Conservation (phyloP, 2,113 vertebrate genomes). For the Corythaeola cristata region DNA sequence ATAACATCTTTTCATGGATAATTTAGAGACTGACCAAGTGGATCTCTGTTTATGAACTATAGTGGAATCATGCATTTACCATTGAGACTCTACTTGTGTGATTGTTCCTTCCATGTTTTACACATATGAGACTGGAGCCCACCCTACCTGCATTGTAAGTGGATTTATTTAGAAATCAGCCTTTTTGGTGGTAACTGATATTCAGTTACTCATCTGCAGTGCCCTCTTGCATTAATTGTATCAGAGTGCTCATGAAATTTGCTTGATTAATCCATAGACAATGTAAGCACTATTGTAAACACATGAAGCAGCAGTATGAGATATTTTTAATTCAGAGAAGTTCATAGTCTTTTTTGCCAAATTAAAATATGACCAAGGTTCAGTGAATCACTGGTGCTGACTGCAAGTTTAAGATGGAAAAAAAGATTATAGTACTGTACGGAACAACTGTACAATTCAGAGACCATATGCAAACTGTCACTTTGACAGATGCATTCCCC, state of each 20-base stretch:
- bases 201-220: slow-evolving; percentile 31
- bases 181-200: slow-evolving; percentile 7
- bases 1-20: not conserved
- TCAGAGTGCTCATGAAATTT: slow-evolving; percentile 51
- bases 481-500: slow-evolving; percentile 61
- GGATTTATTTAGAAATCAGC: slow-evolving; percentile 49
- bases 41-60: not conserved
- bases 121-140: not conserved
- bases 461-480: slow-evolving; percentile 45
- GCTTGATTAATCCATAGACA: slow-evolving; percentile 44
- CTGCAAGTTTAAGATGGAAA: slow-evolving; percentile 42
- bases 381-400: slow-evolving; percentile 19
- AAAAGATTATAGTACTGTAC: not conserved
- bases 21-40: not conserved
- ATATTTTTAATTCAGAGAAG: slow-evolving; percentile 18
- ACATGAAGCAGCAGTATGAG: not conserved
- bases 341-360: slow-evolving; percentile 6
- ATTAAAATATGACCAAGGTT: slow-evolving; percentile 48
- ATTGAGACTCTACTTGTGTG: not conserved
- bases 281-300: slow-evolving; percentile 33
- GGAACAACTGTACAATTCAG: slow-evolving; percentile 52
- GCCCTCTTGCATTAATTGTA: slow-evolving; percentile 35
- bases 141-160: not conserved
- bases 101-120: slow-evolving; percentile 4
- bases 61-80: not conserved